These are phyloP conservation scores for Chloroceryle amazona DNA, from an alignment of 2,797 vertebrate genomes.

Conservation along the genomic window DNA sequence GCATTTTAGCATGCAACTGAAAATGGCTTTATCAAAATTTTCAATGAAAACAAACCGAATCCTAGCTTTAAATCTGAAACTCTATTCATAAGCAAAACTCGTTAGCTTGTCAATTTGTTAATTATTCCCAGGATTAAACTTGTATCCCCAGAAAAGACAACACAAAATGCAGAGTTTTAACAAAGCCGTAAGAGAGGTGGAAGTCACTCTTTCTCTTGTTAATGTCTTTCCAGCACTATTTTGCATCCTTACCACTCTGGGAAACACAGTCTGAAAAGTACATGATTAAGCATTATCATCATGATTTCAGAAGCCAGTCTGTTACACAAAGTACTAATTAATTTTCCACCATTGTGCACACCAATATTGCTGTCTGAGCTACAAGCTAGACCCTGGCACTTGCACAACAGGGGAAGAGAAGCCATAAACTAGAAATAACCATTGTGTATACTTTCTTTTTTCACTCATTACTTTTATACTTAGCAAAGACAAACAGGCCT, in stretches of 20 bases:
- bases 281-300: constrained; percentile 34
- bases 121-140: constrained; percentile 24
- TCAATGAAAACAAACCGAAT: constrained; percentile 12
- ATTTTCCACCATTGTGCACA: constrained; percentile 36
- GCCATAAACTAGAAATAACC: neutral
- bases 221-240: constrained; percentile 18
- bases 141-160: neutral
- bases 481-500: neutral
- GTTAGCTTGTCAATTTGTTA: neutral
- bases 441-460: neutral
- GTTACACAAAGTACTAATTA: neutral
- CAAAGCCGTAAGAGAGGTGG: neutral
- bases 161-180: neutral
- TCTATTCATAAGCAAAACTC: constrained; percentile 15
- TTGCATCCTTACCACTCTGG: constrained; percentile 55
- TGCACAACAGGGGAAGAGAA: neutral
- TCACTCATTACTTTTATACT: neutral
- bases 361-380: neutral
- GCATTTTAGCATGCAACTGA: neutral
- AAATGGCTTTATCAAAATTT: constrained; percentile 16
- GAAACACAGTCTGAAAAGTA: constrained; percentile 11
- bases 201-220: constrained; percentile 15
- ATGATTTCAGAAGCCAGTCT: constrained; percentile 37
- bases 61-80: neutral
- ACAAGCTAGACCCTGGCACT: neutral